phyloP scores from a whole-genome alignment of 2,113 vertebrate species.

The Fregetta grallaria region DNA sequence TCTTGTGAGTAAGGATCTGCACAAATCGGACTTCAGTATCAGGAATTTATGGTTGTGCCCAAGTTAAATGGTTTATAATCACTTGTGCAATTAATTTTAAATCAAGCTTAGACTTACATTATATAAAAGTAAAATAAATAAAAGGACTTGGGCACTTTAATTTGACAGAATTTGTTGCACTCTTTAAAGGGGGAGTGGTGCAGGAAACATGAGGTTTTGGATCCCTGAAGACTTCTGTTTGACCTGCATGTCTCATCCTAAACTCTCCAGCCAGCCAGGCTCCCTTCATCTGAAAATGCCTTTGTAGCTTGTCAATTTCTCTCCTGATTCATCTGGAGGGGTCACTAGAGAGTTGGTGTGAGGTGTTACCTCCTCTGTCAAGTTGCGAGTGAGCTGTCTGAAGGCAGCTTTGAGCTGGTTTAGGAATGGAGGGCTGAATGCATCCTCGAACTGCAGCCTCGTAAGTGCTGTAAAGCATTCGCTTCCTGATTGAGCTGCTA shows the following conservation, averaged over 20 bases:
- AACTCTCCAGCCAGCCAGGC: not conserved
- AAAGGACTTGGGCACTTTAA: not conserved
- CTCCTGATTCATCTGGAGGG: not conserved
- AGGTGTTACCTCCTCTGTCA: not conserved
- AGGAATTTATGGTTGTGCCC: not conserved
- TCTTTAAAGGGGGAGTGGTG: not conserved
- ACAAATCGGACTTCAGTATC: not conserved
- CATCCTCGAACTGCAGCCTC: not conserved
- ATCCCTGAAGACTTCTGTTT: constrained; percentile 3
- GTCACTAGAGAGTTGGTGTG: not conserved
- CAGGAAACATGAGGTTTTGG: not conserved
- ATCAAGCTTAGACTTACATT: not conserved
- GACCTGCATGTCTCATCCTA: not conserved
- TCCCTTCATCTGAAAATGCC: not conserved
- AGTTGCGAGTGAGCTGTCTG: not conserved
- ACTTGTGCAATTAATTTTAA: not conserved
- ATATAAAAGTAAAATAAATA: not conserved
- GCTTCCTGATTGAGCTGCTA: not conserved
- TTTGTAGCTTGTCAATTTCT: constrained; percentile 1
- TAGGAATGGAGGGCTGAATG: not conserved
- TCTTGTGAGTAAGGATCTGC: not conserved
- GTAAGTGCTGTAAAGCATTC: not conserved
- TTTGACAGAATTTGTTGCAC: not conserved
- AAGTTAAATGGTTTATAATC: not conserved
- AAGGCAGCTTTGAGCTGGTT: not conserved